Evolutionary conservation across 1,140 invertebrate genomes (phyloP).

Genomic region (Oncopodura yosiiana): DNA sequence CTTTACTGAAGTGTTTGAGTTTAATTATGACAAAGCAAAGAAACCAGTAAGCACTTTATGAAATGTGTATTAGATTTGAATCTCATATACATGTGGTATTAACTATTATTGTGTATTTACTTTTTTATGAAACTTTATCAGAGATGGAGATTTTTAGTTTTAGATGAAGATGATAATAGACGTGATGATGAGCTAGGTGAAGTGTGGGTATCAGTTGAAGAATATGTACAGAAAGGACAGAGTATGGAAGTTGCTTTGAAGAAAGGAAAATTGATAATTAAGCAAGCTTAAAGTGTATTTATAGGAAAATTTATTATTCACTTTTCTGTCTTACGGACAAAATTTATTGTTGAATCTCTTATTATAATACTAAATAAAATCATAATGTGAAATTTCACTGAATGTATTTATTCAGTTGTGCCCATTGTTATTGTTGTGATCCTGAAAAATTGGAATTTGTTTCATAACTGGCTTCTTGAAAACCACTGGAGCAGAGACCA

Average conservation of each 20-base stretch:
- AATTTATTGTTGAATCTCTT: no score
- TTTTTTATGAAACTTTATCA: conserved; percentile 7
- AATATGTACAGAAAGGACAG: conserved; percentile 18
- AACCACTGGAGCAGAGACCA: no score
- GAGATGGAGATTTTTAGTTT: conserved; percentile 26
- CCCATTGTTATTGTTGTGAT: no score
- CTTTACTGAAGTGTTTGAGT: conserved; percentile 24
- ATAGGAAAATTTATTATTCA: no score
- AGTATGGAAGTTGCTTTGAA: conserved; percentile 12
- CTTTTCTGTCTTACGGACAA: no score
- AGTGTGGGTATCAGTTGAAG: conserved; percentile 17
- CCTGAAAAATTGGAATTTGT: no score
- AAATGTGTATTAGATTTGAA: not conserved
- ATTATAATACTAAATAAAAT: no score
- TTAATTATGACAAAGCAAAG: conserved; percentile 17
- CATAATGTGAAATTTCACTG: no score
- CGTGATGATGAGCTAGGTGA: conserved; percentile 28
- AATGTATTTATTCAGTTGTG: not conserved
- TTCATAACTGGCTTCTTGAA: no score
- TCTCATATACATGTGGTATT: not conserved
- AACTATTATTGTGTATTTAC: not conserved
- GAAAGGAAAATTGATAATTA: conserved; percentile 19
- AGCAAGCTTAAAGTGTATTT: conserved; percentile 7
- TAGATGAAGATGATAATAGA: conserved; percentile 29
- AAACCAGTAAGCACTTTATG: conserved; percentile 17